Evolutionary conservation across 2,113 vertebrate species (phyloP).

Genomic region (Taurulus bubalis): DNA sequence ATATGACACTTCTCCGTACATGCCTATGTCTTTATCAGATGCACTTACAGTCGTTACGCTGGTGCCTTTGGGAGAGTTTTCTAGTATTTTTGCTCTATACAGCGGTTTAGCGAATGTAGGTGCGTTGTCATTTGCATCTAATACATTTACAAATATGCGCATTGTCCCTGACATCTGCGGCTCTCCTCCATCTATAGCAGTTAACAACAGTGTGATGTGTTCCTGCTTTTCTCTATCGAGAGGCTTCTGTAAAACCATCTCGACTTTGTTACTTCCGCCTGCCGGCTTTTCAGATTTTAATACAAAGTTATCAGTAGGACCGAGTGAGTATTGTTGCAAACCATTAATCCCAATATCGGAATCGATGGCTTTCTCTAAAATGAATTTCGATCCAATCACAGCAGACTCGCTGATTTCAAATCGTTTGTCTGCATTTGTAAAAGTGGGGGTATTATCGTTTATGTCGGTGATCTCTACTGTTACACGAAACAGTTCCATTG

Average conservation of each 20-base stretch:
- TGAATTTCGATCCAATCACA: slow-evolving; percentile 48
- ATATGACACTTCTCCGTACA: slow-evolving; percentile 81
- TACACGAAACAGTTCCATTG: slow-evolving; percentile 65
- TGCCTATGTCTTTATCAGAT: slow-evolving; percentile 82
- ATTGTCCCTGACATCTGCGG: slow-evolving; percentile 63
- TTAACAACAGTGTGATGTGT: slow-evolving; percentile 51
- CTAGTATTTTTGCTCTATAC: slow-evolving; percentile 73
- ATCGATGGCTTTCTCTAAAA: slow-evolving; percentile 56
- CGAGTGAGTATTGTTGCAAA: slow-evolving; percentile 24
- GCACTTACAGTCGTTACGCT: slow-evolving; percentile 76
- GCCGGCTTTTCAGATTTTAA: slow-evolving; percentile 27
- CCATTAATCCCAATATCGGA: slow-evolving; percentile 51
- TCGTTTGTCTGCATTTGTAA: slow-evolving; percentile 43
- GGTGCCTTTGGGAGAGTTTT: slow-evolving; percentile 71
- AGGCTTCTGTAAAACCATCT: slow-evolving; percentile 68
- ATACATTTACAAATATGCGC: slow-evolving; percentile 58
- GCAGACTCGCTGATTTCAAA: slow-evolving; percentile 58
- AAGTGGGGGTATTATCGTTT: slow-evolving; percentile 59
- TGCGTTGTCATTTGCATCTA: slow-evolving; percentile 76
- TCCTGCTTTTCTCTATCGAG: slow-evolving; percentile 69
- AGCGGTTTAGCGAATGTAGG: slow-evolving; percentile 65
- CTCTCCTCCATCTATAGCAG: slow-evolving; percentile 62
- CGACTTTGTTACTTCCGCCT: slow-evolving; percentile 46
- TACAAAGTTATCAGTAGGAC: slow-evolving; percentile 31
- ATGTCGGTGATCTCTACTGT: slow-evolving; percentile 58